Evolutionary conservation across 1,140 invertebrate genomes (phyloP).

Genomic region (Brachionus rotundiformis): DNA sequence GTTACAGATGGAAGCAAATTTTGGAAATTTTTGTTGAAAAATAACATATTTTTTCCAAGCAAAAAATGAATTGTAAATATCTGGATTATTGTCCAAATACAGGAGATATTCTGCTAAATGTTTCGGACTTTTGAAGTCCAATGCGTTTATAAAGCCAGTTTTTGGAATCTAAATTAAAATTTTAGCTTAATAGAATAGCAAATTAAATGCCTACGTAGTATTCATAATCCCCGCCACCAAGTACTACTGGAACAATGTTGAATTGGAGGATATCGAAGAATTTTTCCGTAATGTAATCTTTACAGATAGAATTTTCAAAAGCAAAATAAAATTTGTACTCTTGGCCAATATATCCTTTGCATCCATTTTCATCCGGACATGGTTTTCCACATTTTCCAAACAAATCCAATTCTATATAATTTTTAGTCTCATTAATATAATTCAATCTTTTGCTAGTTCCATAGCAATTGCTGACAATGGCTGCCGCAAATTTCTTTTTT

Average conservation of each 20-base stretch:
- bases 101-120: conserved; percentile 53
- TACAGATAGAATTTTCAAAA: conserved; percentile 53
- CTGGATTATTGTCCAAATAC: conserved; percentile 41
- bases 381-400: conserved; percentile 12
- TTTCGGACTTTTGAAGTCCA: conserved; percentile 51
- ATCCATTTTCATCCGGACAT: conserved; percentile 17
- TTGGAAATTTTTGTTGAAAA: conserved; percentile 5
- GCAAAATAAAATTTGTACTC: conserved; percentile 53
- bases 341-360: not conserved
- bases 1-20: not conserved
- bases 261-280: conserved; percentile 29
- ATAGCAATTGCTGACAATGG: conserved; percentile 16
- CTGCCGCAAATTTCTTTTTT: not conserved
- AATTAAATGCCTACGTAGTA: not conserved
- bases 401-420: not conserved
- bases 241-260: conserved; percentile 52
- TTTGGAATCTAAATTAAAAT: conserved; percentile 12
- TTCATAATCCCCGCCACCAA: conserved; percentile 35
- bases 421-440: not conserved
- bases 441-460: not conserved
- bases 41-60: conserved; percentile 21
- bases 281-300: conserved; percentile 54
- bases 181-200: not conserved
- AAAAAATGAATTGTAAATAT: conserved; percentile 14
- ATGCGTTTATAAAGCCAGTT: conserved; percentile 48